Evolutionary conservation across 2,113 vertebrate species (phyloP), one percentile per base, ranked within the genome.

Genomic region (Guaruba guarouba): DNA sequence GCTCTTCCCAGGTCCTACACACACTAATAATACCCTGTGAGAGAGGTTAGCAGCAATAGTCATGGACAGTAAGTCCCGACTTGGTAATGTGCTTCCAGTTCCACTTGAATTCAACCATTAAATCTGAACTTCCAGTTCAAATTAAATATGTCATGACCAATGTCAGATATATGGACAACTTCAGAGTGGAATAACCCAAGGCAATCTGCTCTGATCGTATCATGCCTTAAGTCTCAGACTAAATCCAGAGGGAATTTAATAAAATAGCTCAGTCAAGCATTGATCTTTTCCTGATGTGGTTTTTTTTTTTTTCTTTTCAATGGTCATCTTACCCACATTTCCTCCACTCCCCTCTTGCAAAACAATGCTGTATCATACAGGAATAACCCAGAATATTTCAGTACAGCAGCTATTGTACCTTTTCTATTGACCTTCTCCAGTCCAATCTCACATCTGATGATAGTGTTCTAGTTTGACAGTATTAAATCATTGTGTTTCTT

Each of bases 121-220:
- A 97, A 97, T 96, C 93, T 95, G 94, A 97, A 97, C 97, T 97
- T 97, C 97, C 94, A 97, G 94, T 94, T 97, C 96, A 97, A 97
- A 97, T 97, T 97, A 97, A 97, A 97, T 95, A 97, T 97, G 97
- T 97, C 97, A 97, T 94, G 97, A 95, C 95, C 97, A 96, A 96
- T 97, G 97, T 97, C 97, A 97, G 97, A 96, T 97, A 97, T 97
- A 96, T 97, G 97, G 96, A 97, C 97, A 97, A 96, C 96, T 97
- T 97, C 95, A 97, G 97, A 97, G 85, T 96, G 84, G 97, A 97
- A 97, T 97, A 97, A 97, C 97, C 95, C 97, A 97, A 97, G 97
- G 97, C 97, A 97, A 97, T 97, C 97, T 97, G 93, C 92, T 97
- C 95, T 97, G 96, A 97, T 97, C 95, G 59, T 96, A 96, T 96